Base-by-base conservation (phyloP, 2,113 vertebrate species). In the Rhinopithecus roxellana region DNA sequence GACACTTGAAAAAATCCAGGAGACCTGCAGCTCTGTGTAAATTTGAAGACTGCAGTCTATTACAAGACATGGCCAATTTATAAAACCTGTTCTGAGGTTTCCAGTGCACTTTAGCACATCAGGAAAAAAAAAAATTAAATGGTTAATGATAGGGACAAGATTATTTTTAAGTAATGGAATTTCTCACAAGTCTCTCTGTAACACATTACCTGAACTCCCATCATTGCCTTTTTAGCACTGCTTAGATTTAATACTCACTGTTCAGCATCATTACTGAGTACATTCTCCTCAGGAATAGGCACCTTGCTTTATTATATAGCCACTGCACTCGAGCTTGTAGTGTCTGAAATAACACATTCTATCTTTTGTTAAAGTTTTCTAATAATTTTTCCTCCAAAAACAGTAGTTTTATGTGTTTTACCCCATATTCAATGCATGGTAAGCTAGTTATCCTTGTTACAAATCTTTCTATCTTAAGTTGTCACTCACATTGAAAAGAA, bases 1-100 rank as follows among this genome's bases (percentile, higher is more conserved):
- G 97, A 98, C 98, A 93, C 97, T 98, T 98, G 97, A 98, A 98
- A 98, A 98, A 80, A 55, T 74, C 77, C 98, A 97, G 95, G 98
- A 98, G 97, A 98, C 95, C 98, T 99, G 98, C 98, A 98, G 98
- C 97, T 99, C 98, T 98, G 43, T 98, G 93, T 99, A 99, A 98
- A 98, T 98, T 94, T 98, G 98, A 98, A 97, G 98, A 98, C 98
- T 99, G 98, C 98, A 98, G 98, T 98, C 50, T 96, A n/a, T 97
- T 98, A 98, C 88, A 88, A 98, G 97, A 96, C 43, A 14, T 57
- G 96, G 92, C 72, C 94, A 94, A 96, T 96, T 96, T 77, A 12
- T 95, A 97, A 96, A 96, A 94, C 94, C 52, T 87, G 18, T 97
- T 98, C 55, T 97, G 97, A 98, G 98, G 89, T 98, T 98, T 95